Percentiles rank a stretch among this genome's conserved stretches.
phyloP scores from a whole-genome alignment of 1,140 invertebrate genomes.

The Drosophila lini region DNA sequence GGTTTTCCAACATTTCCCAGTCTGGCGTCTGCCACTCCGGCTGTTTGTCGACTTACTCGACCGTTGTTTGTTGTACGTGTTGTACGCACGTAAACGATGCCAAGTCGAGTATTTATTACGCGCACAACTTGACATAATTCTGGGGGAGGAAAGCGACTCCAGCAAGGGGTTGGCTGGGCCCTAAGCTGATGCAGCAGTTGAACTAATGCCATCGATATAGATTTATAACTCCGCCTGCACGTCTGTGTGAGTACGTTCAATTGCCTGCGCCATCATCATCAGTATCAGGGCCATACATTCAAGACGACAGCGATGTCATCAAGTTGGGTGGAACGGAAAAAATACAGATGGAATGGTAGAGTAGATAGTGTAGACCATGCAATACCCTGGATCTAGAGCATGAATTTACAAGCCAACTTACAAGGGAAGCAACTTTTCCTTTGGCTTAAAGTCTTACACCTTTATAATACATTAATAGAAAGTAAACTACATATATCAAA shows the following conservation, averaged over 20 bases:
- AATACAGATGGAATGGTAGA: neutral
- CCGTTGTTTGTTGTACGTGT: slow-evolving; percentile 69
- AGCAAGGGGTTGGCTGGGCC: slow-evolving; percentile 5
- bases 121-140: slow-evolving; percentile 80
- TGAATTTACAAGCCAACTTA: no score
- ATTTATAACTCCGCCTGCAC: slow-evolving; percentile 65
- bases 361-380: neutral
- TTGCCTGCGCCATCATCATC: slow-evolving; percentile 48
- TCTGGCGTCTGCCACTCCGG: slow-evolving; percentile 12
- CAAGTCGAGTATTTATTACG: slow-evolving; percentile 76
- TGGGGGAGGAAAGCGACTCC: slow-evolving; percentile 23
- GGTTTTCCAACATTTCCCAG: slow-evolving; percentile 16
- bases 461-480: neutral
- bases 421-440: neutral
- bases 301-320: slow-evolving; percentile 24
- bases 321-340: slow-evolving; percentile 27
- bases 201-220: slow-evolving; percentile 72
- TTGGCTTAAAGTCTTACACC: neutral
- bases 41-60: slow-evolving; percentile 50
- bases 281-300: slow-evolving; percentile 35
- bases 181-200: slow-evolving; percentile 61
- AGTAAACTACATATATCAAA: neutral
- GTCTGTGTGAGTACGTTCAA: slow-evolving; percentile 59
- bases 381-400: neutral
- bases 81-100: slow-evolving; percentile 78